These are phyloP conservation scores for Muscidifurax raptorellus DNA, from an alignment of 1,140 invertebrate species.

Conservation along the genomic window DNA sequence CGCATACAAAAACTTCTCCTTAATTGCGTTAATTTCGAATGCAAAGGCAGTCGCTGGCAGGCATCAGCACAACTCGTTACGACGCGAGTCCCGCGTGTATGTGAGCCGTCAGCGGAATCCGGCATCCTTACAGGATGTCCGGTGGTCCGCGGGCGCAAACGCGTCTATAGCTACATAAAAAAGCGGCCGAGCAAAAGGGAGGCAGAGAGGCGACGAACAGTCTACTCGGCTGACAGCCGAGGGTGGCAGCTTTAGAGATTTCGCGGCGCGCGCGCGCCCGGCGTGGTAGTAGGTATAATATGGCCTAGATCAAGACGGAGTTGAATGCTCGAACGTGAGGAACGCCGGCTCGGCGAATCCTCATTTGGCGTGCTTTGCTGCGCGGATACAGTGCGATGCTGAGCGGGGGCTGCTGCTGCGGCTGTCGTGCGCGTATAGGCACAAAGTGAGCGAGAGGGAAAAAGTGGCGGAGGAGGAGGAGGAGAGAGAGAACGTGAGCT, in stretches of 20 bases:
- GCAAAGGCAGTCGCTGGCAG: not conserved
- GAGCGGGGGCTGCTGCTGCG: slow-evolving; percentile 33
- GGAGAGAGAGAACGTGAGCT: slow-evolving; percentile 53
- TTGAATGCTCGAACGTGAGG: slow-evolving; percentile 73
- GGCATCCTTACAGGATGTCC: not conserved
- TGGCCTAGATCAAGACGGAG: slow-evolving; percentile 73
- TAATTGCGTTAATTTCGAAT: not conserved
- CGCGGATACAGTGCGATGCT: slow-evolving; percentile 58
- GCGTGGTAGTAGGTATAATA: slow-evolving; percentile 54
- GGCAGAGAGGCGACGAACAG: not conserved
- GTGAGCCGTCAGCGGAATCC: not conserved
- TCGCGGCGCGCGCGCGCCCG: not conserved
- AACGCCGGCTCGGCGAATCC: slow-evolving; percentile 66
- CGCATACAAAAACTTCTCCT: not conserved
- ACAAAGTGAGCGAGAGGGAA: slow-evolving; percentile 41
- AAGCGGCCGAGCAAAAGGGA: not conserved
- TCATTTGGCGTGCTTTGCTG: slow-evolving; percentile 64
- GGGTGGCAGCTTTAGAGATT: not conserved
- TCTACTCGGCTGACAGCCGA: not conserved
- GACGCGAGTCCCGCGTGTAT: not conserved
- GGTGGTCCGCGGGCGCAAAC: not conserved
- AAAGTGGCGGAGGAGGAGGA: slow-evolving; percentile 50
- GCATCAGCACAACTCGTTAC: not conserved
- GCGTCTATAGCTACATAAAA: not conserved
- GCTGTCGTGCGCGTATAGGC: slow-evolving; percentile 58